Evolutionary conservation across 2,888 invertebrate genomes (phyloP).

Genomic region (Gnatocerus cornutus): DNA sequence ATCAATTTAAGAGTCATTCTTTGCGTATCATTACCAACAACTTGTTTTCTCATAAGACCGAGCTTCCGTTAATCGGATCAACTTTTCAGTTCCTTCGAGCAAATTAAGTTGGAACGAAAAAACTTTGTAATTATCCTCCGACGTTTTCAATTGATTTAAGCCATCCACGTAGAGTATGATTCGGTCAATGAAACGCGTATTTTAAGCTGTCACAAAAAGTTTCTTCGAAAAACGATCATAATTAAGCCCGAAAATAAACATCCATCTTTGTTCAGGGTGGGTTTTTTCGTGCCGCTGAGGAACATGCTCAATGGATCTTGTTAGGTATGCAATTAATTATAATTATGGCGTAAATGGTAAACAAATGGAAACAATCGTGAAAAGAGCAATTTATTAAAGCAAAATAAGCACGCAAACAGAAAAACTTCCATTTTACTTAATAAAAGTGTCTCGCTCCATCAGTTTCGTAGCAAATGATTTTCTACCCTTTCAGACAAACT

Average conservation of each 20-base stretch:
- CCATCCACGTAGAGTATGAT: slow-evolving; percentile 1
- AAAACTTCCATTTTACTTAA: background rate
- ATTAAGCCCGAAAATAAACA: slow-evolving; percentile 17
- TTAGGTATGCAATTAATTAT: slow-evolving; percentile 24
- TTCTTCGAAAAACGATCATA: slow-evolving; percentile 16
- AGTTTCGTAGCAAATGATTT: too few species aligned
- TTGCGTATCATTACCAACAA: slow-evolving; percentile 1
- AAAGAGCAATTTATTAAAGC: slow-evolving; percentile 29
- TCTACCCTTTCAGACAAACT: background rate
- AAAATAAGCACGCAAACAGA: slow-evolving; percentile 4
- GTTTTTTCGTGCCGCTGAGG: background rate
- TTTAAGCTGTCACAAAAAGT: slow-evolving; percentile 31
- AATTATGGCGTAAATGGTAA: slow-evolving; percentile 32
- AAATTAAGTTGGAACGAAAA: slow-evolving; percentile 6
- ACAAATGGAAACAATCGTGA: slow-evolving; percentile 28
- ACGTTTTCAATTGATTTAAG: slow-evolving; percentile 26
- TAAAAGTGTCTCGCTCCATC: too few species aligned
- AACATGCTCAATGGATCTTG: slow-evolving; percentile 24
- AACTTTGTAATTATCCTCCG: slow-evolving; percentile 26
- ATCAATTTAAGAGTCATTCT: too few species aligned
- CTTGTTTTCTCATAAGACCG: slow-evolving; percentile 2
- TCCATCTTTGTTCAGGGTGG: slow-evolving; percentile 12
- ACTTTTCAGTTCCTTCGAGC: slow-evolving; percentile 3
- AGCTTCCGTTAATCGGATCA: slow-evolving; percentile 6
- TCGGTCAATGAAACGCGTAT: slow-evolving; percentile 16